Percentiles rank a stretch among this genome's conserved stretches.
Conservation (phyloP, 2,888 invertebrate genomes). For the Branchellion lobata region DNA sequence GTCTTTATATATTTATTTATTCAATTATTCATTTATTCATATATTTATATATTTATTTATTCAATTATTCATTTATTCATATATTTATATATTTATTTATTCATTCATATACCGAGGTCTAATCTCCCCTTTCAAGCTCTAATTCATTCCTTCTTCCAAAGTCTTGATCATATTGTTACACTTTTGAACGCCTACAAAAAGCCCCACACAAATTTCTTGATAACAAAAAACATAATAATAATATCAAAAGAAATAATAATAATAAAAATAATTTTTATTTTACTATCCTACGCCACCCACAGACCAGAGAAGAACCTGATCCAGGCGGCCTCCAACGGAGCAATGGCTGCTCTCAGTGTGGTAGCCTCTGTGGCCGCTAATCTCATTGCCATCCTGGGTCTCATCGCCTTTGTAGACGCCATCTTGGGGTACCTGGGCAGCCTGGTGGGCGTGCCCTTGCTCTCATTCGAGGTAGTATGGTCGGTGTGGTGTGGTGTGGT, state of each 20-base stretch:
- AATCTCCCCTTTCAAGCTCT: too few species aligned
- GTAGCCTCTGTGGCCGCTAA: constrained; percentile 83
- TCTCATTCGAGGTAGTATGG: constrained; percentile 64
- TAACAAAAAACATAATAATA: not conserved
- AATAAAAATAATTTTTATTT: not conserved
- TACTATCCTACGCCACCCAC: constrained; percentile 39
- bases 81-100: too few species aligned
- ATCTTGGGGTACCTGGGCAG: constrained; percentile 76
- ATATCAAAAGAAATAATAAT: not conserved
- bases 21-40: too few species aligned
- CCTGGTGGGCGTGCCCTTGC: constrained; percentile 69
- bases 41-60: too few species aligned
- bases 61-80: too few species aligned
- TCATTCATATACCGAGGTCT: too few species aligned
- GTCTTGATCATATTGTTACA: too few species aligned
- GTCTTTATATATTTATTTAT: too few species aligned
- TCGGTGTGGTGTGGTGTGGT: too few species aligned
- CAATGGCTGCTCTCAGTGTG: constrained; percentile 72
- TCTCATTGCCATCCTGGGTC: constrained; percentile 81
- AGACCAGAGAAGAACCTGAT: constrained; percentile 79
- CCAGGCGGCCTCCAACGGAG: constrained; percentile 86
- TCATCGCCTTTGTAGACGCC: constrained; percentile 79
- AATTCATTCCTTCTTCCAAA: too few species aligned
- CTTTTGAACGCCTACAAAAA: too few species aligned
- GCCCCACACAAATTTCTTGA: not conserved